These are phyloP conservation scores for Mythimna ferrago DNA, from an alignment of 2,888 invertebrate species.

Conservation along the genomic window DNA sequence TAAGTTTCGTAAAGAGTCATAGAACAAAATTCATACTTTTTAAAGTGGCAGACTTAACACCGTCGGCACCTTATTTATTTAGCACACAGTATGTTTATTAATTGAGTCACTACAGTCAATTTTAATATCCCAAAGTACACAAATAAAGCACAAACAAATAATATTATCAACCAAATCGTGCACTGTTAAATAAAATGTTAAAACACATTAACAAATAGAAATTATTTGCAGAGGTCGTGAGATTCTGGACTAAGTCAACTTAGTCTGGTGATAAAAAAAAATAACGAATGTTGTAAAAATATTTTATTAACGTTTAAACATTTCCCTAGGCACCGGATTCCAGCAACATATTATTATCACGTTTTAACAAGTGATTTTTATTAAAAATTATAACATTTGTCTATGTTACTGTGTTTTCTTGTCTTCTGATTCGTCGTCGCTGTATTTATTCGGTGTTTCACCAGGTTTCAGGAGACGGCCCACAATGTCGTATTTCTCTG, in stretches of 20 bases:
- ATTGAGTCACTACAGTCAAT: constrained; percentile 19
- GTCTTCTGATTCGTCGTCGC: constrained; percentile 83
- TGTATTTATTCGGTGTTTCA: constrained; percentile 81
- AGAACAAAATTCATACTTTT: neutral
- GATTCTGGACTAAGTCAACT: constrained; percentile 38
- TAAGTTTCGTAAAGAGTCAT: no score
- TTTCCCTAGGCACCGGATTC: constrained; percentile 62
- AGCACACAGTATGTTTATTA: constrained; percentile 17
- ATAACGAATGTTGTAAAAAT: constrained; percentile 59
- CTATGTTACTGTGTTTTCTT: constrained; percentile 80
- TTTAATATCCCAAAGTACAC: constrained; percentile 18
- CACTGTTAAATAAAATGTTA: constrained; percentile 26
- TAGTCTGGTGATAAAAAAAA: constrained; percentile 27
- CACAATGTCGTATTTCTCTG: constrained; percentile 88
- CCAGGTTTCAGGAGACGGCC: constrained; percentile 85
- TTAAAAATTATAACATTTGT: constrained; percentile 17
- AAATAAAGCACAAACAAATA: constrained; percentile 26
- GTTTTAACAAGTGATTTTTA: constrained; percentile 36
- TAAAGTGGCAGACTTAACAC: neutral
- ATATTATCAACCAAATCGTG: constrained; percentile 18
- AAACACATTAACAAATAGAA: no score
- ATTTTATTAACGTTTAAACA: constrained; percentile 66
- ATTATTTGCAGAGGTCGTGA: constrained; percentile 35
- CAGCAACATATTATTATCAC: constrained; percentile 64
- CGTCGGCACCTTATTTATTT: constrained; percentile 7